Base-by-base conservation (phyloP, 2,797 vertebrate genomes). In the Hyperoplus lanceolatus region DNA sequence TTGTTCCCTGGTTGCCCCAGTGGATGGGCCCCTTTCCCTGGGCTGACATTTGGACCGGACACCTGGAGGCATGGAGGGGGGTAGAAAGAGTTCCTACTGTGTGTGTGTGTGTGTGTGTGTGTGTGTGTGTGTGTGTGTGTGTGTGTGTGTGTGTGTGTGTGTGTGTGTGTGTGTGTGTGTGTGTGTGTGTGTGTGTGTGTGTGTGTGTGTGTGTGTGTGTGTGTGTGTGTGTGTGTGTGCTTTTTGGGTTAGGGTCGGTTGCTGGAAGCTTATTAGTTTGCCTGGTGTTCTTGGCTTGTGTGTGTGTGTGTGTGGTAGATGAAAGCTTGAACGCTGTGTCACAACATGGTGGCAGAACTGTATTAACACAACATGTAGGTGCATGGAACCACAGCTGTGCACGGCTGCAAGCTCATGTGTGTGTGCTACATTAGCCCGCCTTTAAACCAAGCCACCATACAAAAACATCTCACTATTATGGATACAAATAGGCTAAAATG, bases 11-110 rank as follows among this genome's bases (percentile, higher is more conserved):
- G 74, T 80, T 85, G 85, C 79, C 89, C 87, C 89, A 93, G 81
- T 4, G 83, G 90, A 91, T 82, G 67, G 87, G 84, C 88, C 89
- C 84, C 86, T 90, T 93, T 91, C 85, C 90, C 90, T 84, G 78
- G 65, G 86, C 85, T 95, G 94, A 95, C 95, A 95, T 95, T 95
- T 95, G 86, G 85, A 86, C 86, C 29, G 62, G 90, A 94, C 94
- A 95, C 92, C 94, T 94, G 93, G 92, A 92, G 90, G 81, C 92
- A 81, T 87, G 70, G 86, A 78, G 85, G 92, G 92, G 80, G 84
- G 82, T 83, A 82, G 85, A 63, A 81, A 68, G 67, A 73, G 12
- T 76, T 82, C 87, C 81, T 62, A 75, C 65, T 86, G 83, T 73
- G 77, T 60, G 65, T 83, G 72, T 74, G 63, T 49, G 48, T 75